Evolutionary conservation across 2,113 vertebrate genomes (phyloP).

Genomic region (Perognathus longimembris): DNA sequence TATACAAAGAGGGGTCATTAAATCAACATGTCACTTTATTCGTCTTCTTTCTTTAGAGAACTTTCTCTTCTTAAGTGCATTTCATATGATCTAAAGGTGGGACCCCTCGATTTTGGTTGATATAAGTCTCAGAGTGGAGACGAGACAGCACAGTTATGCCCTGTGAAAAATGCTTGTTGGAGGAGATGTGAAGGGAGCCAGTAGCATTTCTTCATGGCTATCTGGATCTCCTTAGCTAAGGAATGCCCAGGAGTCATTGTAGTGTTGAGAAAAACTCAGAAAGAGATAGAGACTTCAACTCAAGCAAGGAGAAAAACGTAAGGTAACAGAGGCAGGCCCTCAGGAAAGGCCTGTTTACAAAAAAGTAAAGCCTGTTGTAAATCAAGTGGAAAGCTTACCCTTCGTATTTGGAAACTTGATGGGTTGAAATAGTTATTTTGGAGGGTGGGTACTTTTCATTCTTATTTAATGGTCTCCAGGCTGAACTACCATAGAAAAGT

Average conservation of each 20-base stretch:
- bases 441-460: constrained; percentile 37
- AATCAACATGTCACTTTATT: no score
- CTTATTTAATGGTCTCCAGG: constrained; percentile 13
- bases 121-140: background rate
- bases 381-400: constrained; percentile 13
- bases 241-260: constrained; percentile 21
- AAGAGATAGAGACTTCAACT: background rate
- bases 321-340: background rate
- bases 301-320: background rate
- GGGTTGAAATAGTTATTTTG: constrained; percentile 3
- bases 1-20: no score
- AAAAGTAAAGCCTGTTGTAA: background rate
- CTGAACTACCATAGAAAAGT: background rate
- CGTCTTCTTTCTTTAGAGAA: background rate
- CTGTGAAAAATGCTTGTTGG: background rate
- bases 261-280: background rate
- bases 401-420: background rate
- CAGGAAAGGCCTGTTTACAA: background rate
- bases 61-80: background rate
- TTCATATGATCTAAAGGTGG: background rate
- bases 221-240: constrained; percentile 72
- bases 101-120: background rate
- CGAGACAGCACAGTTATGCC: background rate
- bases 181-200: background rate
- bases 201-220: background rate